These are phyloP conservation scores for Coregonus clupeaformis DNA, from an alignment of 2,113 vertebrate genomes.

Conservation along the genomic window DNA sequence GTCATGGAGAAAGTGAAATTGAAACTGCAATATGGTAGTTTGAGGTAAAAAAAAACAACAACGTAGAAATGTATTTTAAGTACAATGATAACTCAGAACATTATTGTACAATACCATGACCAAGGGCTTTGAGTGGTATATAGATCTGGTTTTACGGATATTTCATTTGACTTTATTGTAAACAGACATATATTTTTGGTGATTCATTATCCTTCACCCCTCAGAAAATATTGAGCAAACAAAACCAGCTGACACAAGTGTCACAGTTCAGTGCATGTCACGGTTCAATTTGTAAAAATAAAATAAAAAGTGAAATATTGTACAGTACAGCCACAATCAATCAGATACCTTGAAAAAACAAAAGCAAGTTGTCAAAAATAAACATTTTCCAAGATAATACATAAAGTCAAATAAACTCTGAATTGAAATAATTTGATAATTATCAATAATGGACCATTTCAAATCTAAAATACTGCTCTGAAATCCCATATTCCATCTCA, in stretches of 20 bases:
- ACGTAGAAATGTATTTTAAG: too few species aligned
- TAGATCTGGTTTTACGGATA: constrained; percentile 59
- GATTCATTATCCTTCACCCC: neutral
- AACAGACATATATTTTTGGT: constrained; percentile 42
- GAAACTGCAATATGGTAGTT: constrained; percentile 17
- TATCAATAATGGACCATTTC: neutral
- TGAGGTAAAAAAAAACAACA: too few species aligned
- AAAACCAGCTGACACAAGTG: neutral
- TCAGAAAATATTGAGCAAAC: neutral
- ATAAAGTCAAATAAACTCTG: neutral
- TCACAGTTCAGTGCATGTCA: too few species aligned
- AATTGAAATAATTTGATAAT: too few species aligned
- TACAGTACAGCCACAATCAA: neutral
- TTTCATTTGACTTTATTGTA: constrained; percentile 16
- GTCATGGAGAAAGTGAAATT: constrained; percentile 52
- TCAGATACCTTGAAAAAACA: neutral
- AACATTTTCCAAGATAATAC: too few species aligned
- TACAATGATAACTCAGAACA: too few species aligned
- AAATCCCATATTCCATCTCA: constrained; percentile 58
- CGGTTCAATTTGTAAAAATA: neutral
- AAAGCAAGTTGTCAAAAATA: neutral
- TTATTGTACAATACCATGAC: constrained; percentile 4
- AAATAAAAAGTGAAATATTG: neutral
- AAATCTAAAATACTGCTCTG: constrained; percentile 36
- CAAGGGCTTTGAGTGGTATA: constrained; percentile 58